These are phyloP conservation scores for Agrochola lychnidis DNA, from an alignment of 2,888 invertebrate species.

Conservation along the genomic window DNA sequence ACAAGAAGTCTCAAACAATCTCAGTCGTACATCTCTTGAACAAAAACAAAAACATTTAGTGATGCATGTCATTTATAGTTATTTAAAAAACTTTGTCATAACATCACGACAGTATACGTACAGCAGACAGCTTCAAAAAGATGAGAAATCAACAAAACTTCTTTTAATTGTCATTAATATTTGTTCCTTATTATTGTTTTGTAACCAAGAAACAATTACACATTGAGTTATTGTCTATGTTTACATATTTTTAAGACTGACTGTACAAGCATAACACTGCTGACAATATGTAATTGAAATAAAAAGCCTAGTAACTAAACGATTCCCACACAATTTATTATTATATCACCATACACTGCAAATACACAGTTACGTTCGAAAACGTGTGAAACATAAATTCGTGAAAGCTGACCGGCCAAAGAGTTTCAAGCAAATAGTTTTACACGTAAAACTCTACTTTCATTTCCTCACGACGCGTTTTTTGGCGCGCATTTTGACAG, in stretches of 20 bases:
- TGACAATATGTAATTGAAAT: slow-evolving; percentile 41
- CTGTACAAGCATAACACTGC: not conserved
- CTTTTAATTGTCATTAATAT: too few species aligned
- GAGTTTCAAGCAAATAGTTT: slow-evolving; percentile 66
- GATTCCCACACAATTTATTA: slow-evolving; percentile 65
- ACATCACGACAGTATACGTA: not conserved
- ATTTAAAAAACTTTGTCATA: not conserved
- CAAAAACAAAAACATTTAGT: not conserved
- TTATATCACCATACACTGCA: slow-evolving; percentile 65
- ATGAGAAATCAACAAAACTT: too few species aligned
- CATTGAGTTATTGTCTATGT: not conserved
- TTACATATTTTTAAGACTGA: not conserved
- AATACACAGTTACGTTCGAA: slow-evolving; percentile 74
- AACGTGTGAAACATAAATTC: slow-evolving; percentile 87
- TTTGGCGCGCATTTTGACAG: slow-evolving; percentile 71
- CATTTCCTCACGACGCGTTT: slow-evolving; percentile 70
- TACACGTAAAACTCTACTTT: slow-evolving; percentile 72
- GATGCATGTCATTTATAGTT: too few species aligned
- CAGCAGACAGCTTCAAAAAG: not conserved
- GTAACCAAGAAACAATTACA: too few species aligned
- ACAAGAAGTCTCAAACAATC: not conserved
- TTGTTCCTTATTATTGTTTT: not conserved
- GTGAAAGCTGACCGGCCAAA: slow-evolving; percentile 77
- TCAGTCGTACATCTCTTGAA: not conserved
- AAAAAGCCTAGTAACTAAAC: slow-evolving; percentile 51